Evolutionary conservation across 2,113 vertebrate genomes (phyloP).

Genomic region (Saccopteryx leptura): DNA sequence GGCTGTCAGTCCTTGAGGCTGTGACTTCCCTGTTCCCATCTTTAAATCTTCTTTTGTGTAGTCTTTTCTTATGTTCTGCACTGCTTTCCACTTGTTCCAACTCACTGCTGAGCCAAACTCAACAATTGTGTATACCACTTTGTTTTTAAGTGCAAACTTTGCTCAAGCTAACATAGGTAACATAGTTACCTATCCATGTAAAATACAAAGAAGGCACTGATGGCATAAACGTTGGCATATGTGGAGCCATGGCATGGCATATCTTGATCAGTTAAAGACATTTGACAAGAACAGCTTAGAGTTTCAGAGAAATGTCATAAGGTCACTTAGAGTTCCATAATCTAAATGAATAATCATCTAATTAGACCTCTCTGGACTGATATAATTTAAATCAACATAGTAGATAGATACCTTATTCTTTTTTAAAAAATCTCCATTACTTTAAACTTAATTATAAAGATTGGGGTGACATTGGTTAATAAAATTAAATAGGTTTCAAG

Average conservation of each 20-base stretch:
- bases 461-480: neutral
- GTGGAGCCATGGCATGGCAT: neutral
- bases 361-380: constrained; percentile 74
- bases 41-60: too few relatives aligned
- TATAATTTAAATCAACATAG: constrained; percentile 68
- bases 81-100: too few relatives aligned
- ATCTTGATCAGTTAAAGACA: constrained; percentile 42
- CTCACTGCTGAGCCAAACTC: too few relatives aligned
- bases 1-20: too few relatives aligned
- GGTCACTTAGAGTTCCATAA: constrained; percentile 58
- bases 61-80: too few relatives aligned
- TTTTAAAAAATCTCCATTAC: neutral
- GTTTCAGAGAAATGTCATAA: constrained; percentile 64
- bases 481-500: neutral
- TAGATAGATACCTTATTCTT: constrained; percentile 19
- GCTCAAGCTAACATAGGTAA: constrained; percentile 63
- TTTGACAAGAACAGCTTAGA: neutral
- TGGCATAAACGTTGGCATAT: constrained; percentile 23
- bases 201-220: constrained; percentile 45
- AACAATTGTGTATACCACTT: constrained; percentile 43
- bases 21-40: too few relatives aligned
- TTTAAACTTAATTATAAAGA: neutral
- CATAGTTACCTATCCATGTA: neutral
- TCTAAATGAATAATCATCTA: constrained; percentile 65
- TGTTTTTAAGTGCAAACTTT: constrained; percentile 70